A percentile compares a stretch with the other conserved stretches of the same genome.
These are phyloP conservation scores for Epinotia brunnichana DNA, from an alignment of 2,888 invertebrate species.

Conservation along the genomic window DNA sequence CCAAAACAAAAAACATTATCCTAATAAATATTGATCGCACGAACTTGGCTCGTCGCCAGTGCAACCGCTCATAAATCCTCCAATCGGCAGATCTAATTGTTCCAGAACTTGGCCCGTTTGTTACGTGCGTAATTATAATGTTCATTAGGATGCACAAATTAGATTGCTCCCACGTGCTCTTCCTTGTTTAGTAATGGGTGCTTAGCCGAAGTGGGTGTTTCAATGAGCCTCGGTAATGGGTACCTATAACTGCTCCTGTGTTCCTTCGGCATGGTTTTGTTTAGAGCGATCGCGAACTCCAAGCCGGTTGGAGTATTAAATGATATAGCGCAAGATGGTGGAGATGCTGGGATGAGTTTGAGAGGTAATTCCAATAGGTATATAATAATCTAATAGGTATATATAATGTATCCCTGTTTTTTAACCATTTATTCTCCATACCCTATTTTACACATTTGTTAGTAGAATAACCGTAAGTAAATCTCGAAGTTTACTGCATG, in stretches of 20 bases:
- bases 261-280: slow-evolving; percentile 21
- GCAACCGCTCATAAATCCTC: slow-evolving; percentile 25
- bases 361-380: too few species aligned
- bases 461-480: too few species aligned
- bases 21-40: slow-evolving; percentile 28
- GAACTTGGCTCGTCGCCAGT: slow-evolving; percentile 32
- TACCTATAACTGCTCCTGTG: slow-evolving; percentile 21
- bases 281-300: background rate
- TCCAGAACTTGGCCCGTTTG: slow-evolving; percentile 22
- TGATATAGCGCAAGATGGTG: background rate
- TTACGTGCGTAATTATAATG: slow-evolving; percentile 47
- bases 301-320: background rate
- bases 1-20: slow-evolving; percentile 33
- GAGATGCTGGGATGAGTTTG: background rate
- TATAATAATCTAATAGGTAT: too few species aligned
- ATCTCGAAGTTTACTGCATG: too few species aligned
- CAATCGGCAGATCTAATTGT: slow-evolving; percentile 41
- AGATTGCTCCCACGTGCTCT: slow-evolving; percentile 49
- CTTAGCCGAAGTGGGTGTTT: slow-evolving; percentile 27
- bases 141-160: slow-evolving; percentile 49
- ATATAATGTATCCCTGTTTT: too few species aligned
- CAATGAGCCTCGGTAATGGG: slow-evolving; percentile 26
- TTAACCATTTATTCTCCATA: too few species aligned
- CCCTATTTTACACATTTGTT: too few species aligned
- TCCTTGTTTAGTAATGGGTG: slow-evolving; percentile 46